Conservation (phyloP, 2,797 vertebrate species). For the Pangasius macronema region DNA sequence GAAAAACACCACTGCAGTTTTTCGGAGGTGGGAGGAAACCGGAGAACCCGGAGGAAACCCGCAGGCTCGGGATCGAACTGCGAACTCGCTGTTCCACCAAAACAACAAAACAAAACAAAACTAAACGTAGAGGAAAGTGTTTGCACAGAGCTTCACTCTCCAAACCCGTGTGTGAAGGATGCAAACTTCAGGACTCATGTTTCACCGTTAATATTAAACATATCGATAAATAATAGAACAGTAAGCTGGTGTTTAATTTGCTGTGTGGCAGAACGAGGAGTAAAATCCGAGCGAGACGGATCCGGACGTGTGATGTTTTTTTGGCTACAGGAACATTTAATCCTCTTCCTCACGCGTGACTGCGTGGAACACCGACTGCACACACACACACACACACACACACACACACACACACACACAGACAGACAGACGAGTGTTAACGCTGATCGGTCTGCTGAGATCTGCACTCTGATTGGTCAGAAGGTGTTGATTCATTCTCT, state of each 20-base stretch:
- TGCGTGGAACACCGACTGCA: not conserved
- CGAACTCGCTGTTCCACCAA: no score
- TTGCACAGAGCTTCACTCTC: no score
- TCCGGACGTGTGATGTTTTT: not conserved
- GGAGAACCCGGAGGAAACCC: not conserved
- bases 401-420: no score
- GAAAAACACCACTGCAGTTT: no score
- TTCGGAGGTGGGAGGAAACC: not conserved
- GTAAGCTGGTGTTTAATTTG: not conserved
- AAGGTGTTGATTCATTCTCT: not conserved
- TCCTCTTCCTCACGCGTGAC: not conserved
- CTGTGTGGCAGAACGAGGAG: not conserved
- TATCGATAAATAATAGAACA: not conserved
- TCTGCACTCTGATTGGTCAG: not conserved
- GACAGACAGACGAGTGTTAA: not conserved
- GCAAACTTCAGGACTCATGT: not conserved
- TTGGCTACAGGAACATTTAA: not conserved
- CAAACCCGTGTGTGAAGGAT: no score
- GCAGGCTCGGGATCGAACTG: no score
- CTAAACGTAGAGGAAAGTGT: no score
- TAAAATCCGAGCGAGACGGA: not conserved
- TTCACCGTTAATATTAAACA: not conserved
- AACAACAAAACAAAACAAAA: not conserved
- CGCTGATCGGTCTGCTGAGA: no score
- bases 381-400: no score